A percentile compares a stretch with the other conserved stretches of the same genome.
Conservation (phyloP, 2,888 invertebrate species). For the Cantharis lateralis region DNA sequence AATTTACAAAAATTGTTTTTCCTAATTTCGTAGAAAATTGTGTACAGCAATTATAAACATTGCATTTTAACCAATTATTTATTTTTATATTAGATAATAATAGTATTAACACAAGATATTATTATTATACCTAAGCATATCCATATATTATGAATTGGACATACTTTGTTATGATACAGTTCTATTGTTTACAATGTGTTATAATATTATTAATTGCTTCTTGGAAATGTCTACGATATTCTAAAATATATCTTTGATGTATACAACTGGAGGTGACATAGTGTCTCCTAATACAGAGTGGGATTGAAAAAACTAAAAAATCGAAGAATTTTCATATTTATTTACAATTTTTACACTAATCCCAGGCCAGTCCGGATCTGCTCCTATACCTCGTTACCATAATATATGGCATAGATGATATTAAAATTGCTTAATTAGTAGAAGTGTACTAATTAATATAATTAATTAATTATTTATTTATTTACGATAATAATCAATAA, state of each 20-base stretch:
- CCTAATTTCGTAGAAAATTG: not conserved
- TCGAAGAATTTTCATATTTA: too few relatives aligned
- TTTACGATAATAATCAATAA: not conserved
- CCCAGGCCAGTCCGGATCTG: too few relatives aligned
- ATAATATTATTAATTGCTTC: not conserved
- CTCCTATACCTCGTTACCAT: too few relatives aligned
- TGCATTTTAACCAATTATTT: not conserved
- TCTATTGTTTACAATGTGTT: not conserved
- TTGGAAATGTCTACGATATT: not conserved
- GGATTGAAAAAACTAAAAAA: too few relatives aligned
- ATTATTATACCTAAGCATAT: not conserved
- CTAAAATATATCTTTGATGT: not conserved
- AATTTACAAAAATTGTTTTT: not conserved
- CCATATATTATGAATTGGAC: not conserved
- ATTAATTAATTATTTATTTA: not conserved
- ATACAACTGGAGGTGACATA: not conserved
- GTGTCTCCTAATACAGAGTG: too few relatives aligned
- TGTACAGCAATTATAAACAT: not conserved
- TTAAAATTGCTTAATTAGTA: too few relatives aligned
- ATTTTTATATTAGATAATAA: not conserved
- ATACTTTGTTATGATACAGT: not conserved
- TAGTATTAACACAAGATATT: too few relatives aligned
- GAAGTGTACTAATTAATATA: not conserved
- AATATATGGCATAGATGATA: too few relatives aligned
- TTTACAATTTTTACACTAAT: too few relatives aligned